Evolutionary conservation across 2,888 invertebrate species (phyloP).

Genomic region (Nomada flava): DNA sequence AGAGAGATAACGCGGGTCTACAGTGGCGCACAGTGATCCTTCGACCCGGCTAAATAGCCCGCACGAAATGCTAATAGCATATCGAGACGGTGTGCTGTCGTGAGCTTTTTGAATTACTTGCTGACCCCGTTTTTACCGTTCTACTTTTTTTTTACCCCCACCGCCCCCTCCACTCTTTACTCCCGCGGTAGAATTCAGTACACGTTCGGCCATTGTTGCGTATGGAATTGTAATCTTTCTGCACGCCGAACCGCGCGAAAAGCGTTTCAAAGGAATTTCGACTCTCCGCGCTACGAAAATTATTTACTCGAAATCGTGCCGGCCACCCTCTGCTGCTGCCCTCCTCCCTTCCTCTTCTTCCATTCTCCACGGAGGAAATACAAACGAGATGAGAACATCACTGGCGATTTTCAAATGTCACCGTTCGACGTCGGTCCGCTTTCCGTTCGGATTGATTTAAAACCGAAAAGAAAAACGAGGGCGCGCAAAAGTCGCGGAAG

Average conservation of each 20-base stretch:
- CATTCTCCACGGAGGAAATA: neutral
- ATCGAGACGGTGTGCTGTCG: constrained; percentile 46
- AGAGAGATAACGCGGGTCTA: constrained; percentile 30
- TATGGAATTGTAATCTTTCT: constrained; percentile 26
- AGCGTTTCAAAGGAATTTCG: constrained; percentile 7
- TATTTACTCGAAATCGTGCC: constrained; percentile 1
- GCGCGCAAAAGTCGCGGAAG: neutral
- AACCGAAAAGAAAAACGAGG: neutral
- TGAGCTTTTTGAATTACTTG: constrained; percentile 64
- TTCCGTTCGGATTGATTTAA: neutral
- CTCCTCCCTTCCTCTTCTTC: too few species aligned
- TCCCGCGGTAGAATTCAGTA: constrained; percentile 27
- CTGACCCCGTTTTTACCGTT: constrained; percentile 60
- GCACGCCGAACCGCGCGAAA: constrained; percentile 13
- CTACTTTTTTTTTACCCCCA: constrained; percentile 39
- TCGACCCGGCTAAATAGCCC: constrained; percentile 48
- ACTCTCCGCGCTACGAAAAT: neutral
- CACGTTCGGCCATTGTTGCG: constrained; percentile 24
- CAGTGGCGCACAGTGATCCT: constrained; percentile 7
- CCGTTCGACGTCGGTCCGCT: neutral
- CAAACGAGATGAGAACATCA: too few species aligned
- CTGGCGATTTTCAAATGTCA: neutral
- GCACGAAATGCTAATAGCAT: constrained; percentile 62
- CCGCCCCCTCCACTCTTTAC: neutral
- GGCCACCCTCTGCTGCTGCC: too few species aligned